A percentile compares a stretch with the other conserved stretches of the same genome.
phyloP scores from a whole-genome alignment of 2,888 invertebrate species.

The Xylota segnis region DNA sequence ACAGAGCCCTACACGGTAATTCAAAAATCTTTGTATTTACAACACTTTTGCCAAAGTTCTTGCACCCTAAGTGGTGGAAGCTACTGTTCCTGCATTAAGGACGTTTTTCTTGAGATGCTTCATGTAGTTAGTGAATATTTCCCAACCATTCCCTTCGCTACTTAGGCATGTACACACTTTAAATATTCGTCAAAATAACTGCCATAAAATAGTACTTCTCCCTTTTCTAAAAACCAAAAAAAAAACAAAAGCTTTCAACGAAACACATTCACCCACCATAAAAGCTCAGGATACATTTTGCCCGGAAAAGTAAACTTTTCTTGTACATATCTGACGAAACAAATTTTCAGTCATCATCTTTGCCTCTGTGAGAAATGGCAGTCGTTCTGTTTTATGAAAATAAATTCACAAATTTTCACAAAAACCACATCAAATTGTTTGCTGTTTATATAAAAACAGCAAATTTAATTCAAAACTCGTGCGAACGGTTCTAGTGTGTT shows the following conservation, averaged over 20 bases:
- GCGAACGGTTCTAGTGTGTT: slow-evolving; percentile 43
- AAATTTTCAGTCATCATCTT: slow-evolving; percentile 81
- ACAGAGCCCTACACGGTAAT: too few species aligned
- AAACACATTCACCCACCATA: slow-evolving; percentile 56
- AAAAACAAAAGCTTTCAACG: slow-evolving; percentile 50
- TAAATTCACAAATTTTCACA: slow-evolving; percentile 83
- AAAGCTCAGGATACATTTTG: slow-evolving; percentile 70
- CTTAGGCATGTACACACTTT: neutral
- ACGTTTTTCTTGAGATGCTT: too few species aligned
- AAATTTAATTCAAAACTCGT: slow-evolving; percentile 83
- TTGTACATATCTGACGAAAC: slow-evolving; percentile 69
- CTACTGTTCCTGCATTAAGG: too few species aligned
- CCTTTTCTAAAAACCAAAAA: neutral
- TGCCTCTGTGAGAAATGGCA: slow-evolving; percentile 82
- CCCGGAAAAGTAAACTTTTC: slow-evolving; percentile 65
- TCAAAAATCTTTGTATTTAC: too few species aligned
- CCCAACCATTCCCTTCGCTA: too few species aligned
- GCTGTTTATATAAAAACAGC: slow-evolving; percentile 85
- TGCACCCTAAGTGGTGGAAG: too few species aligned
- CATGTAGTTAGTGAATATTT: too few species aligned
- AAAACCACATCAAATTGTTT: slow-evolving; percentile 84
- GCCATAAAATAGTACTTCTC: slow-evolving; percentile 10
- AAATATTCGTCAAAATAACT: slow-evolving; percentile 42
- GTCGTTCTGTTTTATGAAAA: slow-evolving; percentile 83
- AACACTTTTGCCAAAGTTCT: too few species aligned